phyloP scores from a whole-genome alignment of 2,113 vertebrate genomes.

The Chloebia gouldiae region DNA sequence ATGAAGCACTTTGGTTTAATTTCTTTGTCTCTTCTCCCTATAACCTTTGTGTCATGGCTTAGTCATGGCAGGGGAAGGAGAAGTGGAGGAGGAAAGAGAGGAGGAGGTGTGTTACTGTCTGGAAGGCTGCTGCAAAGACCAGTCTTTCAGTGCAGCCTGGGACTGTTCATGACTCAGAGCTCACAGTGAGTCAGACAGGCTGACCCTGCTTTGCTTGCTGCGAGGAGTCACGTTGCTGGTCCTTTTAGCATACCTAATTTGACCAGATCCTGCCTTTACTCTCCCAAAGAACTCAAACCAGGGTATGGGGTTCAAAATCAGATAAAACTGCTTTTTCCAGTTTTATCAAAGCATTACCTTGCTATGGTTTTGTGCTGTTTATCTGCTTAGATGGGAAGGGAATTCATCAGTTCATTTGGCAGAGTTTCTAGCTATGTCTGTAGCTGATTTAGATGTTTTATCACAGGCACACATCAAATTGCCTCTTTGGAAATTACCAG shows the following conservation, averaged over 20 bases:
- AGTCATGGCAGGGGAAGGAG: background rate
- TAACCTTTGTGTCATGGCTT: constrained; percentile 8
- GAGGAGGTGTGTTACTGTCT: background rate
- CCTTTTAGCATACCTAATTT: background rate
- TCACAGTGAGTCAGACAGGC: background rate
- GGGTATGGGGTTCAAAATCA: background rate
- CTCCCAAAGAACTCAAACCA: background rate
- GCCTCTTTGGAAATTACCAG: background rate
- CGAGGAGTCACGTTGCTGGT: background rate
- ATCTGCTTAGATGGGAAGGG: background rate
- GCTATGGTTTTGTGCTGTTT: background rate
- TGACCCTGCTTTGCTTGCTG: background rate
- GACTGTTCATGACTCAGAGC: background rate
- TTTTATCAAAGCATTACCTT: background rate
- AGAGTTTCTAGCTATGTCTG: background rate
- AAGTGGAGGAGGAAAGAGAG: background rate
- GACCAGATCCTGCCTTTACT: background rate
- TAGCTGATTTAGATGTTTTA: background rate
- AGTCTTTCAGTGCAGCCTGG: background rate
- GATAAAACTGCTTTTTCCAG: background rate
- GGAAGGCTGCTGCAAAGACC: background rate
- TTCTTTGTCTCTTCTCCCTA: background rate
- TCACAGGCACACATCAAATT: background rate
- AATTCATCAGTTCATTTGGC: background rate
- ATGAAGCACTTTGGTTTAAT: background rate